A percentile compares a stretch with the other conserved stretches of the same genome.
Evolutionary conservation across 2,888 invertebrate species (phyloP).

Genomic region (Fabriciana adippe): DNA sequence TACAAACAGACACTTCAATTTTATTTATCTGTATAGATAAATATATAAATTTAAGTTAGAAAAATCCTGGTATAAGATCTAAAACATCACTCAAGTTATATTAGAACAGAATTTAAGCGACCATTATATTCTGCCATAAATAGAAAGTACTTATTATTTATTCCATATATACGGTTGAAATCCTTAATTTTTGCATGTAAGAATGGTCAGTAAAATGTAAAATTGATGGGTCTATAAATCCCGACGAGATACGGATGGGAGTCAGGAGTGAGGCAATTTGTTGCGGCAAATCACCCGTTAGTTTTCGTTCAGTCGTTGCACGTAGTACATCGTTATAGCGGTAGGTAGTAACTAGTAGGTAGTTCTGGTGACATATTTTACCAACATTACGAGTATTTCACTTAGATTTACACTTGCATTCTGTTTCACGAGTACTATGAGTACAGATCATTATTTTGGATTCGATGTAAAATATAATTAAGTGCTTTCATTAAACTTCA

Average conservation of each 20-base stretch:
- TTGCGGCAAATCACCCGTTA: constrained; percentile 30
- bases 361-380: constrained; percentile 15
- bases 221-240: constrained; percentile 16
- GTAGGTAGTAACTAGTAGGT: not conserved
- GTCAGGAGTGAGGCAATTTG: constrained; percentile 21
- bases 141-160: no score
- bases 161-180: not conserved
- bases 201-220: not conserved
- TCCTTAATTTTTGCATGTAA: not conserved
- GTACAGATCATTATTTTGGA: not conserved
- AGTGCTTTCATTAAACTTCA: not conserved
- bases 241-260: constrained; percentile 1
- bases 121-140: no score
- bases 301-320: constrained; percentile 19
- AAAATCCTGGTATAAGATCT: no score
- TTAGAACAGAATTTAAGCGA: no score
- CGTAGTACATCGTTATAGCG: constrained; percentile 27
- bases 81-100: no score
- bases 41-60: no score
- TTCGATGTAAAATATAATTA: not conserved
- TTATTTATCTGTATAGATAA: no score
- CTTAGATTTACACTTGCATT: not conserved
- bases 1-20: no score
- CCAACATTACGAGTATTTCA: constrained; percentile 15
- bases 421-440: not conserved